Base-by-base conservation (phyloP, 2,797 vertebrate species). In the Takifugu ocellatus region DNA sequence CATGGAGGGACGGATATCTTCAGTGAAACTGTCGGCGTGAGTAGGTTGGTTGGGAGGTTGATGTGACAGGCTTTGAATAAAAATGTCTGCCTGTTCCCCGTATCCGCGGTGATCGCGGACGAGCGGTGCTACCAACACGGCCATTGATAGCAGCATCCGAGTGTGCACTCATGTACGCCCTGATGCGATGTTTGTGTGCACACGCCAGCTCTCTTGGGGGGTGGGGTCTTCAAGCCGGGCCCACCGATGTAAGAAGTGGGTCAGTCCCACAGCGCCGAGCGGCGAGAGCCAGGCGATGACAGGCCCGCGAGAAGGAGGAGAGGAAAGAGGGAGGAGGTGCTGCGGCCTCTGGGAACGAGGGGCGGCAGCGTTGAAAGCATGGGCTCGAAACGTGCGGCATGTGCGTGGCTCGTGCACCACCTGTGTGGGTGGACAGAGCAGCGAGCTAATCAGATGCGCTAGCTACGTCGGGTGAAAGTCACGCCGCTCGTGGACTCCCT, bases 381-480 rank as follows among this genome's bases (percentile, higher is more conserved):
- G 44, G 25, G 26, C 49, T 56, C 31, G 57, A 70, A 60, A 76
- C 54, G 46, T 53, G 54, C 63, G 68, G 36, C 25, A 53, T 62
- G 68, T 51, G 60, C 49, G 17, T 66, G 10, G 61, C 25, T 14
- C 45, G 9, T 21, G 60, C 58, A 58, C 54, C 65, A 66, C 61
- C 55, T 76, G 75, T 42, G 84, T 88, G 85, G 87, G 85, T 65
- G 87, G 81, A 83, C 57, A 21, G 77, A 81, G 75, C 68, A 67
- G 57, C 44, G 16, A 75, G 61, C 78, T 86, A 78, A 86, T 85
- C 84, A 85, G 70, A 87, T 74, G 82, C 82, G 76, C 79, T 84
- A 68, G 82, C 68, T 72, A 72, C 72, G 62, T 51, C 53, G 68
- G 74, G 72, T 79, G 70, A 81, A 65, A 72, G 74, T 49, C 27